Percentiles rank a stretch among this genome's conserved stretches.
Conservation (phyloP, 2,113 vertebrate species). For the Mus musculus region DNA sequence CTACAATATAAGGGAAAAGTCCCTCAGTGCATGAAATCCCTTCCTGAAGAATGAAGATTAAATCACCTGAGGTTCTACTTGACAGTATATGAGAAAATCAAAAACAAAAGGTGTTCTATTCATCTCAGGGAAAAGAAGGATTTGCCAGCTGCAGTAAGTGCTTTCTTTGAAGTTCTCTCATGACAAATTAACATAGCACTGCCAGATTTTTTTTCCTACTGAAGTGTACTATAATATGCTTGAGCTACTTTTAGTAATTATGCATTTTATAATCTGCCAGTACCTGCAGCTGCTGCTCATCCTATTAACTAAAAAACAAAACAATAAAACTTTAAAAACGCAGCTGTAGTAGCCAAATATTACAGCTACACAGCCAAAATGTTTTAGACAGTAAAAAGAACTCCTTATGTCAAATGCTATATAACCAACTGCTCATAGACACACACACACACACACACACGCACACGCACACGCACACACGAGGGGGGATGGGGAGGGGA, state of each 20-base stretch:
- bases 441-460: not conserved
- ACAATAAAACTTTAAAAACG: slow-evolving; percentile 78
- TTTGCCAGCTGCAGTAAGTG: slow-evolving; percentile 82
- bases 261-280: slow-evolving; percentile 86
- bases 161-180: slow-evolving; percentile 81
- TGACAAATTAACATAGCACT: slow-evolving; percentile 84
- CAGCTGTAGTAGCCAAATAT: slow-evolving; percentile 83
- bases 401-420: slow-evolving; percentile 67
- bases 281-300: slow-evolving; percentile 90
- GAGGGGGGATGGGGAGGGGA: too few relatives aligned
- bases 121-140: slow-evolving; percentile 78
- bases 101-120: slow-evolving; percentile 85
- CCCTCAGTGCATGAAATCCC: not conserved
- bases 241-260: slow-evolving; percentile 89
- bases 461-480: not conserved
- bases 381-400: slow-evolving; percentile 74
- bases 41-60: slow-evolving; percentile 43
- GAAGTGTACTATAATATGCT: slow-evolving; percentile 83
- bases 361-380: slow-evolving; percentile 82
- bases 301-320: slow-evolving; percentile 76
- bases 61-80: slow-evolving; percentile 60
- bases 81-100: slow-evolving; percentile 66
- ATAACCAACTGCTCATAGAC: slow-evolving; percentile 14
- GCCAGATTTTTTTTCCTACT: slow-evolving; percentile 87
- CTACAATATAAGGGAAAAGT: not conserved